These are phyloP conservation scores for Tapera naevia DNA, from an alignment of 2,797 vertebrate genomes.

Conservation along the genomic window DNA sequence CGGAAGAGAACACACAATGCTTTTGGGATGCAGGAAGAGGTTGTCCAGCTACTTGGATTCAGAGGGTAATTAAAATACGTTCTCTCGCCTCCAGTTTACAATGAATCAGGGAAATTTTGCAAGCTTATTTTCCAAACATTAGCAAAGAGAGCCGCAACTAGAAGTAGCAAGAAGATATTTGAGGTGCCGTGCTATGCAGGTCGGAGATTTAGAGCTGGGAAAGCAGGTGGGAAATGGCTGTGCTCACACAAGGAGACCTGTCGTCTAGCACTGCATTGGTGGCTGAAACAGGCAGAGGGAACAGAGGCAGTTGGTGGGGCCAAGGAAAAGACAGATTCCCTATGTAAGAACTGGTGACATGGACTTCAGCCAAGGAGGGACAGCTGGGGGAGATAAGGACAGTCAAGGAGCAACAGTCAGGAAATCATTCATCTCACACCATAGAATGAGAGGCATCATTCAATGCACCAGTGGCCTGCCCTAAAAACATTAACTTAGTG, in stretches of 20 bases:
- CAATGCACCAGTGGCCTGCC: background rate
- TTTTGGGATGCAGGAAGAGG: background rate
- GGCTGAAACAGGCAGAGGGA: accelerated
- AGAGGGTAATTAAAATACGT: background rate
- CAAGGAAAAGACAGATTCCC: background rate
- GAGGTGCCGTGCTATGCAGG: background rate
- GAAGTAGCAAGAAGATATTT: background rate
- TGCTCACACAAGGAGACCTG: accelerated
- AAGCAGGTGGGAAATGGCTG: background rate
- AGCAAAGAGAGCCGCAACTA: background rate
- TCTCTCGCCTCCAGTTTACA: background rate
- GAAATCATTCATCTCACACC: background rate
- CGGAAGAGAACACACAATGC: background rate
- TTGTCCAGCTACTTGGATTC: background rate
- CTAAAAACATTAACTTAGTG: background rate
- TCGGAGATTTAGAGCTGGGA: background rate
- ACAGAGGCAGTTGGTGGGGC: background rate
- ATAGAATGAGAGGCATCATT: background rate
- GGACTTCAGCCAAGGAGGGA: accelerated
- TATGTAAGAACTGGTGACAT: accelerated
- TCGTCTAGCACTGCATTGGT: background rate
- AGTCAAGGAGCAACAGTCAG: background rate
- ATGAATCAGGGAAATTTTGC: background rate
- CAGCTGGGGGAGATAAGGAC: background rate
- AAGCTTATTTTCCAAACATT: background rate